phyloP scores from a whole-genome alignment of 2,888 invertebrate species.

The Chymomyza procnemis region DNA sequence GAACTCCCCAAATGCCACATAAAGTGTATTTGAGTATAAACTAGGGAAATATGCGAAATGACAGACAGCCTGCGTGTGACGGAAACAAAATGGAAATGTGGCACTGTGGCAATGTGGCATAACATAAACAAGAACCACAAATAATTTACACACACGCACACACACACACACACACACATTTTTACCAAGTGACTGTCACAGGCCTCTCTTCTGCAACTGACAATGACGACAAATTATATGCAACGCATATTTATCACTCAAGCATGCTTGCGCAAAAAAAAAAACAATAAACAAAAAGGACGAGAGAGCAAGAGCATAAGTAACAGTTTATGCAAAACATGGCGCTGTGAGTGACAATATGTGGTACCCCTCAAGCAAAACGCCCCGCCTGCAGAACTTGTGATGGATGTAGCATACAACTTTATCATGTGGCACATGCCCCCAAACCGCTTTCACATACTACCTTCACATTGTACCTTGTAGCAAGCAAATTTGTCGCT shows the following conservation, averaged over 20 bases:
- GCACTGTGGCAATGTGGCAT: constrained; percentile 55
- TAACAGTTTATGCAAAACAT: constrained; percentile 11
- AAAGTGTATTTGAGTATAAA: neutral
- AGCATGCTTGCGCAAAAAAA: constrained; percentile 5
- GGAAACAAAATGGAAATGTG: constrained; percentile 9
- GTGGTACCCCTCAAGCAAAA: no score
- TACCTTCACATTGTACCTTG: no score
- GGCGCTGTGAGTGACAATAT: constrained; percentile 59
- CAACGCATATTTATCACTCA: constrained; percentile 49
- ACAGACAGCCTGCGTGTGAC: neutral
- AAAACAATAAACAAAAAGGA: neutral
- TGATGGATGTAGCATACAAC: constrained; percentile 58
- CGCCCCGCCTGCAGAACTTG: neutral
- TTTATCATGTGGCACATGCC: constrained; percentile 44
- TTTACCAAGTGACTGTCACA: neutral
- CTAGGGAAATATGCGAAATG: neutral
- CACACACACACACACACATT: neutral
- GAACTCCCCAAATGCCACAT: no score
- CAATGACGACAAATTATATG: constrained; percentile 63
- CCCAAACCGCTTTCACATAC: neutral
- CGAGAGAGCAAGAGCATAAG: constrained; percentile 5
- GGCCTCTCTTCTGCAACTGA: constrained; percentile 6
- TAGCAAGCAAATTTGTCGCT: constrained; percentile 39
- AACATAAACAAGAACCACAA: constrained; percentile 23
- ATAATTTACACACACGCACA: neutral